Base-by-base conservation (phyloP, 2,797 vertebrate species). In the Cirrhinus molitorella region DNA sequence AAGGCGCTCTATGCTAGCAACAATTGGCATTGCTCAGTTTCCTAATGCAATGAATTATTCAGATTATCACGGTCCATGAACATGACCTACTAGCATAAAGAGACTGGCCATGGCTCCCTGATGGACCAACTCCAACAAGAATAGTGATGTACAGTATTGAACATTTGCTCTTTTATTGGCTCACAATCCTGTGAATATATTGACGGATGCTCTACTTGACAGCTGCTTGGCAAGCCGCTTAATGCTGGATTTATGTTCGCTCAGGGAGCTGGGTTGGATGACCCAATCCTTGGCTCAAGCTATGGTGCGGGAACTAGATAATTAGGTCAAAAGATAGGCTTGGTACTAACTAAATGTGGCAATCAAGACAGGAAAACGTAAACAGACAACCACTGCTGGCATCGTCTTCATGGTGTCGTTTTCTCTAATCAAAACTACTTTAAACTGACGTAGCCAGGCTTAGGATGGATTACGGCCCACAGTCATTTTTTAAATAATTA, bases 11-110 rank as follows among this genome's bases (percentile, higher is more conserved):
- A 59, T 85, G 78, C 21, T 37, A 81, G 85, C 76, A 84, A 89
- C 0, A 3, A 87, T 79, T 90, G 91, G 85, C 63, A 80, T 81
- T 91, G 85, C 84, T 88, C 21, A 71, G 90, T 89, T 82, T 81
- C 75, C 9, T 83, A 81, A 81, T 93, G 81, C n/a, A 2, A 72
- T 87, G 73, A 94, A 94, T 94, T 88, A 94, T 93, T 92, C 82
- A 94, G 37, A 80, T 83, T 17, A 80, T 88, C 87, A 88, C 84
- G 87, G 86, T 88, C 85, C 53, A 40, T 77, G 84, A 88, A 83
- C 87, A 81, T 91, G 91, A 93, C 91, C 92, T 85, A 89, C 84
- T 90, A 91, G 92, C 87, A 90, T 86, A 85, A 86, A 92, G 85
- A 90, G 85, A 81, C 79, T 89, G 89, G 70, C 85, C 63, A 53